phyloP scores from a whole-genome alignment of 2,113 vertebrate species.

The Platysteira castanea region DNA sequence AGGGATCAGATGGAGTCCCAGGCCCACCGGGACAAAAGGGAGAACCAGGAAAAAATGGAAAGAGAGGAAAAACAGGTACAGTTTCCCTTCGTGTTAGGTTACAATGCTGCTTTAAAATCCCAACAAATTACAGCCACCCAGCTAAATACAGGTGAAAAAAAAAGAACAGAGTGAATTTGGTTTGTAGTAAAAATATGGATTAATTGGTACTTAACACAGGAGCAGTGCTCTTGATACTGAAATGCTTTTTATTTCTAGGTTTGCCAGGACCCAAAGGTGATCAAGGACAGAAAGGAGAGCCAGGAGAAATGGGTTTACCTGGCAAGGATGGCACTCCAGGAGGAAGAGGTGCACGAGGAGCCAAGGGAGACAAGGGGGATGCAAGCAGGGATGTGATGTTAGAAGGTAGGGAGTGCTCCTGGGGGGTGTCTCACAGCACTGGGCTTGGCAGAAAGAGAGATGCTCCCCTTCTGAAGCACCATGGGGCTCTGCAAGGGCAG shows the following conservation, averaged over 20 bases:
- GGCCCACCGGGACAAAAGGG: conserved; percentile 87
- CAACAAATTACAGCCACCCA: not conserved
- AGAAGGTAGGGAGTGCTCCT: conserved; percentile 52
- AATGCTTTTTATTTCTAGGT: conserved; percentile 32
- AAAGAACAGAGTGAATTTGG: accelerated
- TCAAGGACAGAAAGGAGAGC: conserved; percentile 75
- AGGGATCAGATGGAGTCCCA: conserved; percentile 85
- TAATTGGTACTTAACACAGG: not conserved
- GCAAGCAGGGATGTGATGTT: conserved; percentile 13
- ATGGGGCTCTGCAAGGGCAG: not conserved
- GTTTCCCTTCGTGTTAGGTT: not conserved
- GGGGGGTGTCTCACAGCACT: not conserved
- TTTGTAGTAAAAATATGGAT: not conserved
- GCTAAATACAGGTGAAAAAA: not conserved
- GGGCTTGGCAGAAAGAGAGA: not conserved
- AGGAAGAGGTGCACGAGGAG: conserved; percentile 79
- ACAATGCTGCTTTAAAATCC: not conserved
- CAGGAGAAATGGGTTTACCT: conserved; percentile 70
- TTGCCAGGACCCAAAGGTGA: conserved; percentile 71
- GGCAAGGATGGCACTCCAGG: conserved; percentile 73
- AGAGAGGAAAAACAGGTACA: conserved; percentile 75
- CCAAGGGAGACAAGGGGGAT: conserved; percentile 80
- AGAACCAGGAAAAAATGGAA: conserved; percentile 84
- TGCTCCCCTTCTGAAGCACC: not conserved
- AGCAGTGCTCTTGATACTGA: not conserved